A percentile compares a stretch with the other conserved stretches of the same genome.
Conservation (phyloP, 2,888 invertebrate species). For the Eilema caniola region DNA sequence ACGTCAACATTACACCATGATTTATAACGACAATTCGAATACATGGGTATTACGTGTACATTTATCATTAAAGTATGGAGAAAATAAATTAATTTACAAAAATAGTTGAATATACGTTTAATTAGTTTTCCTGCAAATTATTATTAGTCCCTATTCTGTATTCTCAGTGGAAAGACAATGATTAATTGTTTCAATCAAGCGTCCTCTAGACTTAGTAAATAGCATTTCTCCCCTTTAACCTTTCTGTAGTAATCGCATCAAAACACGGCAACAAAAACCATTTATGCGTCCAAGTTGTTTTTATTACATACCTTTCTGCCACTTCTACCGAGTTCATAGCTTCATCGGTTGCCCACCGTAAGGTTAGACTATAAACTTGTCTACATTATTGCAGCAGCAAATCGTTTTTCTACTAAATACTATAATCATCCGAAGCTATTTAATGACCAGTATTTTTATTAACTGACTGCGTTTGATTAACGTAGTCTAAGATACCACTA, state of each 20-base stretch:
- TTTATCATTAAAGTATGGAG: slow-evolving; percentile 18
- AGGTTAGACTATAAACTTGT: slow-evolving; percentile 58
- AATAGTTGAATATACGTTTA: slow-evolving; percentile 9
- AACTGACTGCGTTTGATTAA: slow-evolving; percentile 52
- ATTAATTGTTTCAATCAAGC: slow-evolving; percentile 31
- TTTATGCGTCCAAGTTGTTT: slow-evolving; percentile 36
- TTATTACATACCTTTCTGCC: slow-evolving; percentile 34
- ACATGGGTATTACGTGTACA: background rate
- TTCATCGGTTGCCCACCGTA: slow-evolving; percentile 52
- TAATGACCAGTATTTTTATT: slow-evolving; percentile 62
- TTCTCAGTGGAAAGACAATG: slow-evolving; percentile 19
- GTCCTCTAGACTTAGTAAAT: slow-evolving; percentile 25
- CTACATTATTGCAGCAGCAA: slow-evolving; percentile 58
- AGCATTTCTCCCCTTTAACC: slow-evolving; percentile 39
- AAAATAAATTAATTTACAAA: background rate
- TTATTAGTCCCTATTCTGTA: slow-evolving; percentile 16
- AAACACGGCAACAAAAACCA: slow-evolving; percentile 43
- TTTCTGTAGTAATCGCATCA: slow-evolving; percentile 41
- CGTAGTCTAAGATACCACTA: slow-evolving; percentile 42
- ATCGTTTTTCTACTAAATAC: slow-evolving; percentile 60
- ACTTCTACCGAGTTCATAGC: slow-evolving; percentile 42
- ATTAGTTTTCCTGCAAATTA: background rate
- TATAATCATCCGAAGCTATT: slow-evolving; percentile 60
- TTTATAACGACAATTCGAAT: slow-evolving; percentile 28
- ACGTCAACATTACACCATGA: slow-evolving; percentile 33